phyloP scores from a whole-genome alignment of 1,140 invertebrate genomes.

The Apocrypta bakeri region DNA sequence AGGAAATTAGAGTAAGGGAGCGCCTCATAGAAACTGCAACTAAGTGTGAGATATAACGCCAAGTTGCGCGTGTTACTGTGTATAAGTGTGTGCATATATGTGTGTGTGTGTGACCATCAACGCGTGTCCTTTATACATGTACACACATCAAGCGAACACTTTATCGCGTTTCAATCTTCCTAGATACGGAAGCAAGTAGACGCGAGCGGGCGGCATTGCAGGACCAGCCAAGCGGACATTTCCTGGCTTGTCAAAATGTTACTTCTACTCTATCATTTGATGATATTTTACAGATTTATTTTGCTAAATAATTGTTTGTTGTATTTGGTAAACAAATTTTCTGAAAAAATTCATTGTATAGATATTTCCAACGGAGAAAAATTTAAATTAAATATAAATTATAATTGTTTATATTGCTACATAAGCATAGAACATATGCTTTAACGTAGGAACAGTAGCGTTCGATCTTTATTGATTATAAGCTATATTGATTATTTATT shows the following conservation, averaged over 20 bases:
- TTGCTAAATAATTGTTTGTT: no score
- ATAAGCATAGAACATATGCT: no score
- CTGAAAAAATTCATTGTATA: no score
- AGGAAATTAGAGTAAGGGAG: constrained; percentile 72
- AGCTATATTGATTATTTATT: no score
- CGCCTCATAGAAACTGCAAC: constrained; percentile 71
- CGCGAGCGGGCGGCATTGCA: neutral
- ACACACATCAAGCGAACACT: neutral
- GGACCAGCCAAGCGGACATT: neutral
- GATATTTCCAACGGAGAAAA: no score
- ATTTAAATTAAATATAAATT: no score
- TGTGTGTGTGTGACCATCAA: neutral
- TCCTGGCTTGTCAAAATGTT: neutral
- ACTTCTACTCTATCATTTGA: neutral
- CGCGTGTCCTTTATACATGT: constrained; percentile 25
- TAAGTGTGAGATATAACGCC: constrained; percentile 72
- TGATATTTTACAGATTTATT: no score
- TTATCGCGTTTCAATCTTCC: constrained; percentile 38
- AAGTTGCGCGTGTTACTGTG: neutral
- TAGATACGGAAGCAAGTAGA: constrained; percentile 32
- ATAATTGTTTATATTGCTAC: no score
- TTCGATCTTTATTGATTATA: no score
- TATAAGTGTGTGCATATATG: neutral
- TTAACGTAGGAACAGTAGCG: no score
- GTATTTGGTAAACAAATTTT: no score